Evolutionary conservation across 2,113 vertebrate species (phyloP), one percentile per base, ranked within the genome.

Genomic region (Leptobrachium ailaonicum): DNA sequence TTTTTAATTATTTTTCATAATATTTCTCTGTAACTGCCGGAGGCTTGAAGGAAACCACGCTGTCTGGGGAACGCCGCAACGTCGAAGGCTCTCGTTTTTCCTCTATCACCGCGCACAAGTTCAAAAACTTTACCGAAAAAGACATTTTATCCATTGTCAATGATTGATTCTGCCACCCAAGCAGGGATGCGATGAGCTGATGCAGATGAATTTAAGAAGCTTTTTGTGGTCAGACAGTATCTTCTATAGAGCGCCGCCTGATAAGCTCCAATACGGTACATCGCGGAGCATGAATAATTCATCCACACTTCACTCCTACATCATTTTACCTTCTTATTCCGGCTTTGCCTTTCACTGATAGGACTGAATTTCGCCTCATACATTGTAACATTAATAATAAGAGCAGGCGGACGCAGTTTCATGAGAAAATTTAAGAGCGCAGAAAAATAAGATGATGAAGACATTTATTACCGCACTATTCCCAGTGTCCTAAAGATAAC

Each of bases 231-330:
- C 82, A 82, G 45, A 79, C 40, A 53, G 58, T 85, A 84, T 83
- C 82, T 82, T 83, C 84, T 73, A 44, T 7, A 66, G 83, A 83
- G 63, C n/a, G 41, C 66, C 84, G 79, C 58, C 0, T 80, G 86
- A 82, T 64, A 83, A 82, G 84, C 80, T 81, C 84, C 79, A 76
- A 80, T 83, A 47, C 83, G 68, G 76, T 13, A 0, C 4, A 8
- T 85, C 84, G 83, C 86, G 85, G 82, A 82, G 53, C 78, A 89
- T 90, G 88, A 89, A 90, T 83, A 87, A 85, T 90, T 89, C 86
- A 90, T 86, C 6, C 71, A 41, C 83, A 80, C 83, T 86, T 85
- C 85, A 77, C 84, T 88, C 87, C 83, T 86, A 83, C 86, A 83
- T 84, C 84, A 69, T 85, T 86, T 87, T 86, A 86, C 84, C 86